Evolutionary conservation across 1,140 invertebrate genomes (phyloP), one percentile per base, ranked within the genome.

Genomic region (Cydia splendana): DNA sequence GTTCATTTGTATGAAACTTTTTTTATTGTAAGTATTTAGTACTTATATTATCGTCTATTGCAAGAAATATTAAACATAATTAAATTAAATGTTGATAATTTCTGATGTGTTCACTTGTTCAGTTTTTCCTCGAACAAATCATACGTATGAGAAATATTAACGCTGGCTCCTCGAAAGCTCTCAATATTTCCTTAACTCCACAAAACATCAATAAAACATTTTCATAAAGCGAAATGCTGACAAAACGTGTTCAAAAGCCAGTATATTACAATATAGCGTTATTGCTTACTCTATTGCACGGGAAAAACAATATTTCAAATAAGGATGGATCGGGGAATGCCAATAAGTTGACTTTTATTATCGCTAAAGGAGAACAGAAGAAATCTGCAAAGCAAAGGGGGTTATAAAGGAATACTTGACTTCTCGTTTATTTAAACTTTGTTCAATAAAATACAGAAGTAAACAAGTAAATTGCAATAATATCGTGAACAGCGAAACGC

Each of bases 341-440:
- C 57, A 62, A 62, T 62, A 62, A 62, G 57, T 62, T 62, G 57
- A 62, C 57, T 62, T 62, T 62, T 62, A 62, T 62, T 62, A 62
- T 24, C 20, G 57, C 57, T 10, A 24, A 62, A 24, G 18, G 18
- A 62, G 20, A 24, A 62, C 57, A 24, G 57, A 18, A 18, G 57
- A 62, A 62, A 62, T 62, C 53, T 62, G 57, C 9, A 24, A 62
- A 12, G 57, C 18, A 24, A 24, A 62, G 15, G 20, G 57, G 18
- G 51, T 51, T 51, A 51, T 51, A 51, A 51, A 62, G 57, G 57
- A 62, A 45, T 45, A 45, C 42, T 45, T 34, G 30, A 34, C 3
- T 34, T 24, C 24, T 24, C 24, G 24, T 24, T 24, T 24, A 24
- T 0, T 24, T 24, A 24, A 24, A 34, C 30, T 1, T 34, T 34